Conservation (phyloP, 2,113 vertebrate genomes). For the Paedocypris sp. region DNA sequence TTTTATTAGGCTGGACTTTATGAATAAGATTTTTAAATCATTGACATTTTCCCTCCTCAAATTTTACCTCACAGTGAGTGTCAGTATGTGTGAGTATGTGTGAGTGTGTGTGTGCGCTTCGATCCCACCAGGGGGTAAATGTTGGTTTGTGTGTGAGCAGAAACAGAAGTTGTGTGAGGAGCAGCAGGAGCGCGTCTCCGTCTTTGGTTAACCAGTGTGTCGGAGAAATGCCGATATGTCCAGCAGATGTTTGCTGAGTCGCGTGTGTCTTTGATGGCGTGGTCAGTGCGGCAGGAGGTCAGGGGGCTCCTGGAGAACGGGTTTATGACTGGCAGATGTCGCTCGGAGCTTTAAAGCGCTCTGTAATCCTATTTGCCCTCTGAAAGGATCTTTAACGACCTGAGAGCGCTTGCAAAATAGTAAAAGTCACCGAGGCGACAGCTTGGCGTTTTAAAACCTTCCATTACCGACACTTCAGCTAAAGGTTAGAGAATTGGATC, state of each 20-base stretch:
- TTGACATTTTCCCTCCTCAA: too few relatives aligned
- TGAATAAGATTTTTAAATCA: too few relatives aligned
- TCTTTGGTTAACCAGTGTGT: background rate
- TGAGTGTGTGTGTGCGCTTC: background rate
- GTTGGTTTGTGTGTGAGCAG: background rate
- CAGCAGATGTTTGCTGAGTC: background rate
- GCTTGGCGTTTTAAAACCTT: slow-evolving; percentile 27
- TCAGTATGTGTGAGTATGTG: too few relatives aligned
- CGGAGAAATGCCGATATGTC: background rate
- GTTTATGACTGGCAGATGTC: slow-evolving; percentile 39
- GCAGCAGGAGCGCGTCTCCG: background rate
- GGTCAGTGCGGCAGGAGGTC: background rate
- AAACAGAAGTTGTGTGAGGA: too few relatives aligned
- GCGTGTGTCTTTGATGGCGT: background rate
- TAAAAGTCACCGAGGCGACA: slow-evolving; percentile 31
- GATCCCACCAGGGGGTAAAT: background rate
- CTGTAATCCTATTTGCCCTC: slow-evolving; percentile 39
- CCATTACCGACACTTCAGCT: background rate
- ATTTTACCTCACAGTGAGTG: too few relatives aligned
- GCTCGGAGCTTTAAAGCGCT: slow-evolving; percentile 28
- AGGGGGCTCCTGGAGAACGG: background rate
- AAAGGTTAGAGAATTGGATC: background rate
- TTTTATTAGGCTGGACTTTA: too few relatives aligned
- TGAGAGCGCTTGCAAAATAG: slow-evolving; percentile 18
- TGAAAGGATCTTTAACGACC: slow-evolving; percentile 37